These are phyloP conservation scores for Paramacrobiotus metropolitanus DNA, from an alignment of 1,140 invertebrate genomes.

Conservation along the genomic window DNA sequence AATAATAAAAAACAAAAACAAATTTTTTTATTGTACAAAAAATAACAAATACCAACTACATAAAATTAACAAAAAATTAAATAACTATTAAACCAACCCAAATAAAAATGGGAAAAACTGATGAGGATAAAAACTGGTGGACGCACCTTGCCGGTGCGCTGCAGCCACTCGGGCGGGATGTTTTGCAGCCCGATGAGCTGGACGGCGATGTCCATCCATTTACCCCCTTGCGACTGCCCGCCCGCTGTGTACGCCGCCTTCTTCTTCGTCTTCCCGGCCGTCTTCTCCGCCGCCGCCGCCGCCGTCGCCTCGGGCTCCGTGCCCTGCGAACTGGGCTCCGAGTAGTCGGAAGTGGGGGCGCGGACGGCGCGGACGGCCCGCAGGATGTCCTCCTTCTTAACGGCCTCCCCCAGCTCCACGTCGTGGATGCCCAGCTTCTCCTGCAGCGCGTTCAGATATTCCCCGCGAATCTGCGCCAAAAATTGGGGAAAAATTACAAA, in stretches of 20 bases:
- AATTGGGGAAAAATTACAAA: background rate
- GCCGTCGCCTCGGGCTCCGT: slow-evolving; percentile 2
- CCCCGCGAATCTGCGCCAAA: background rate
- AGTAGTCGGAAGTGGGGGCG: slow-evolving; percentile 7
- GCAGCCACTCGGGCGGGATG: slow-evolving; percentile 15
- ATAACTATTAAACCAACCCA: no score
- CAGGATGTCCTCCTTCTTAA: background rate
- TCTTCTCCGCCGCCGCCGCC: background rate
- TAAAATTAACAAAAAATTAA: no score
- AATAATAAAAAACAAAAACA: no score
- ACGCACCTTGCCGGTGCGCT: slow-evolving; percentile 19
- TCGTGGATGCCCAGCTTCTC: background rate
- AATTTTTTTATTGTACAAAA: no score
- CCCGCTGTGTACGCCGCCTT: background rate
- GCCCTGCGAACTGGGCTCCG: no score
- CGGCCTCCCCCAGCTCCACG: background rate
- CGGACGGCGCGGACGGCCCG: background rate
- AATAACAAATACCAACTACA: no score
- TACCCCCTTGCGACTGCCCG: background rate
- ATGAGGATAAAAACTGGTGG: no score
- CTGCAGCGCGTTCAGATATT: background rate
- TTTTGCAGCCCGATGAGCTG: slow-evolving; percentile 10
- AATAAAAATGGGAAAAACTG: no score
- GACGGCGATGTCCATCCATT: slow-evolving; percentile 9
- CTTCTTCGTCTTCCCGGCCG: slow-evolving; percentile 1